phyloP scores from a whole-genome alignment of 1,140 invertebrate genomes.

The Pteromalus puparum region DNA sequence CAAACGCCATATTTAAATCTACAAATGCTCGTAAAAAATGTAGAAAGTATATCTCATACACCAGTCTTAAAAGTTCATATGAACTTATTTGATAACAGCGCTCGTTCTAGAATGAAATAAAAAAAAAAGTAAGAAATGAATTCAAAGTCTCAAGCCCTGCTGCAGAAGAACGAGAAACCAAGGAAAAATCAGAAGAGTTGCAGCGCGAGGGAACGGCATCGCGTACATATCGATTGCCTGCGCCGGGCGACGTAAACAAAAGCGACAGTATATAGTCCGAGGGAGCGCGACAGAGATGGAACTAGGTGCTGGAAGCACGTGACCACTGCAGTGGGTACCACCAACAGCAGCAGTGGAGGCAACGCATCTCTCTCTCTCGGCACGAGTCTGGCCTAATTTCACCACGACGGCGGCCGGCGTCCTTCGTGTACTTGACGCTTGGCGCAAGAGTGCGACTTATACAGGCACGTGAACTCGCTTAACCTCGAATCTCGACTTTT shows the following conservation, averaged over 20 bases:
- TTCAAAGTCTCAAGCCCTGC: too few relatives aligned
- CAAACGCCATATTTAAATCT: neutral
- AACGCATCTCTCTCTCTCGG: neutral
- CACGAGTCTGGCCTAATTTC: conserved; percentile 44
- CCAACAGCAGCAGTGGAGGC: neutral
- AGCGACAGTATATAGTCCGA: conserved; percentile 24
- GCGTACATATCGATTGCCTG: conserved; percentile 31
- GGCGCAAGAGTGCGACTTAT: neutral
- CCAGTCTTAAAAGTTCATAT: too few relatives aligned
- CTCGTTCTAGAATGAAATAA: too few relatives aligned
- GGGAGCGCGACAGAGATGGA: neutral
- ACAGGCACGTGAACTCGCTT: neutral
- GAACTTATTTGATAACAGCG: too few relatives aligned
- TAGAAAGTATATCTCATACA: too few relatives aligned
- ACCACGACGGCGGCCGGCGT: neutral
- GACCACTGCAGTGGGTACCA: neutral
- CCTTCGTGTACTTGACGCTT: neutral
- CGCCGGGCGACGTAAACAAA: conserved; percentile 26
- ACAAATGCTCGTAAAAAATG: too few relatives aligned
- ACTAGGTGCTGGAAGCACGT: neutral
- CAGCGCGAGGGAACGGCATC: neutral
- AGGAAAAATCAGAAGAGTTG: neutral
- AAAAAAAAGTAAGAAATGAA: too few relatives aligned
- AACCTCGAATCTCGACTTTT: neutral
- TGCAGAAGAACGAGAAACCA: neutral